phyloP scores from a whole-genome alignment of 2,113 vertebrate species.

The Eptatretus burgeri region DNA sequence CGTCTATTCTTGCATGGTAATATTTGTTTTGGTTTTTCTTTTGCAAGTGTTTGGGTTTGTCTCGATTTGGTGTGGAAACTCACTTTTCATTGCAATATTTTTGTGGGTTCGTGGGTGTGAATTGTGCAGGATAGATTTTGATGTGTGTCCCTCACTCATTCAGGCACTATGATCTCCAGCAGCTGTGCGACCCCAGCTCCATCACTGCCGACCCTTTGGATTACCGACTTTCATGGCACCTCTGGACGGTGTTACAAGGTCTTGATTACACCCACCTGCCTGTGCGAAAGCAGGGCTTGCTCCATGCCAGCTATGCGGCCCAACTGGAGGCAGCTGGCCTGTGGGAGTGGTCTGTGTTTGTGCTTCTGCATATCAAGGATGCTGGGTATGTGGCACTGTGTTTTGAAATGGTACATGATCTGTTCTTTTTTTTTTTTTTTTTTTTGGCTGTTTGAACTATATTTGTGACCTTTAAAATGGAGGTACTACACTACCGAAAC shows the following conservation, averaged over 20 bases:
- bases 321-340: slow-evolving; percentile 55
- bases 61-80: background rate
- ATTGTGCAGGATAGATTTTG: too few species aligned
- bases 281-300: slow-evolving; percentile 25
- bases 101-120: too few species aligned
- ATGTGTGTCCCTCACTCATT: background rate
- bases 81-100: too few species aligned
- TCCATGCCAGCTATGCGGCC: slow-evolving; percentile 50
- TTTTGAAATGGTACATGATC: too few species aligned
- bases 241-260: slow-evolving; percentile 57
- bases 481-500: too few species aligned
- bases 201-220: slow-evolving; percentile 47
- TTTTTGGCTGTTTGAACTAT: too few species aligned
- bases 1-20: background rate
- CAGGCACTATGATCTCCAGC: slow-evolving; percentile 51
- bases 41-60: background rate
- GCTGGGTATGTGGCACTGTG: slow-evolving; percentile 17
- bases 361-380: slow-evolving; percentile 46
- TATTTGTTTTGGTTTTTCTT: background rate
- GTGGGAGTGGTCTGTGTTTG: slow-evolving; percentile 62
- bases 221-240: slow-evolving; percentile 67
- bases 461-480: too few species aligned
- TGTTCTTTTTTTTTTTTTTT: too few species aligned
- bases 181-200: slow-evolving; percentile 48
- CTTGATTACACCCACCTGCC: slow-evolving; percentile 49